A percentile compares a stretch with the other conserved stretches of the same genome.
Conservation (phyloP, 1,140 invertebrate species). For the Thaumetopoea pityocampa region DNA sequence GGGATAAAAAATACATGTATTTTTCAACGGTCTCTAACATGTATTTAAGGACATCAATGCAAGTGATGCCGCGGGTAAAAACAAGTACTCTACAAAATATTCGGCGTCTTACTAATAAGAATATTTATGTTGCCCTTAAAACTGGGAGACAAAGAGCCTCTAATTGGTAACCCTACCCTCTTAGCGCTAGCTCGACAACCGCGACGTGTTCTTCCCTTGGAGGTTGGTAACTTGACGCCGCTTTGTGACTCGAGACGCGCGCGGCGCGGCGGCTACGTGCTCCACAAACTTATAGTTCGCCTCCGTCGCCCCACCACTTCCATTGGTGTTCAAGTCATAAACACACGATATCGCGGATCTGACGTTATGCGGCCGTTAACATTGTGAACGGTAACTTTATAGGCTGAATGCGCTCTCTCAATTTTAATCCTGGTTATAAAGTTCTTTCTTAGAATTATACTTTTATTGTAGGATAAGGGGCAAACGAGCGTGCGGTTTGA, state of each 20-base stretch:
- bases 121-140: too few relatives aligned
- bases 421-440: neutral
- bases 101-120: too few relatives aligned
- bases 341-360: slow-evolving; percentile 2
- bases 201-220: slow-evolving; percentile 35
- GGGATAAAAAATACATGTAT: too few relatives aligned
- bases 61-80: too few relatives aligned
- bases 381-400: slow-evolving; percentile 1
- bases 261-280: slow-evolving; percentile 26
- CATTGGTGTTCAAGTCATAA: slow-evolving; percentile 6
- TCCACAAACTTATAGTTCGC: slow-evolving; percentile 25
- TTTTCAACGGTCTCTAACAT: too few relatives aligned
- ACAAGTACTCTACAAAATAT: too few relatives aligned
- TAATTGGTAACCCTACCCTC: slow-evolving; percentile 8
- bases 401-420: neutral
- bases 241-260: slow-evolving; percentile 22
- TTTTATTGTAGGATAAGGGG: too few relatives aligned
- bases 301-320: slow-evolving; percentile 7
- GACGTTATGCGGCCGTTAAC: slow-evolving; percentile 4
- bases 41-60: too few relatives aligned
- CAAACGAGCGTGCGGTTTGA: too few relatives aligned
- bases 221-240: slow-evolving; percentile 36
- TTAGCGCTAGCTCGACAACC: slow-evolving; percentile 22
- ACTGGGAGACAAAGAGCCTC: too few relatives aligned
- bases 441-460: too few relatives aligned